Evolutionary conservation across 2,113 vertebrate genomes (phyloP), one percentile per base, ranked within the genome.

Genomic region (Willisornis vidua): DNA sequence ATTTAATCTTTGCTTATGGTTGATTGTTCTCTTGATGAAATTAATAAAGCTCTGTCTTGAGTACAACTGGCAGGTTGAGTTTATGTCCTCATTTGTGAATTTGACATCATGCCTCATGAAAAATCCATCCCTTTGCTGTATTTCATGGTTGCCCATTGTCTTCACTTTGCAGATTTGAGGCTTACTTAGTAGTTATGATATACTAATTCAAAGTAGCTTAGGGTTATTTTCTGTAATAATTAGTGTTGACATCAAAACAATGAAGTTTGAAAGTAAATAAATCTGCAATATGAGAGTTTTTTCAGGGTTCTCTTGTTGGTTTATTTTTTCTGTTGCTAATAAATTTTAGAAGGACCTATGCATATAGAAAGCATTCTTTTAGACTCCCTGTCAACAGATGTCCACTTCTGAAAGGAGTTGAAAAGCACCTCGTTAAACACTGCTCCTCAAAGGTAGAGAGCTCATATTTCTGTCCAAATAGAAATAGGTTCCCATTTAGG

Each of bases 111-210:
- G 6, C 65, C 31, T 94, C 39, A 28, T 52, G 65, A 91, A 61
- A 61, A 72, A 85, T 58, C 22, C 25, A 51, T 76, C 93, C 41
- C 35, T n/a, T 89, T 65, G 14, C 33, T 89, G 19, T 68, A 41
- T 81, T 59, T 89, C 17, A 25, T 80, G 18, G 23, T 51, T 11
- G 85, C 25, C 28, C 17, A 3, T 68, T 81, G 41, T 66, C 58
- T 90, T 85, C 6, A 49, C 23, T 85, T 59, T 52, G 33, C 22
- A 87, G 31, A 85, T 79, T 35, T 51, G 37, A 89, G 39, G 41
- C 57, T 94, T 84, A 33, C 28, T 92, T 82, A 74, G 67, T 91
- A 91, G 94, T 96, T 83, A 70, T 87, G 85, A 70, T 80, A 28
- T 29, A 75, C 28, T 58, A 63, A 79, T 95, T 95, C 63, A 57